Evolutionary conservation across 1,140 invertebrate species (phyloP).

Genomic region (Dufourea novaeangliae): DNA sequence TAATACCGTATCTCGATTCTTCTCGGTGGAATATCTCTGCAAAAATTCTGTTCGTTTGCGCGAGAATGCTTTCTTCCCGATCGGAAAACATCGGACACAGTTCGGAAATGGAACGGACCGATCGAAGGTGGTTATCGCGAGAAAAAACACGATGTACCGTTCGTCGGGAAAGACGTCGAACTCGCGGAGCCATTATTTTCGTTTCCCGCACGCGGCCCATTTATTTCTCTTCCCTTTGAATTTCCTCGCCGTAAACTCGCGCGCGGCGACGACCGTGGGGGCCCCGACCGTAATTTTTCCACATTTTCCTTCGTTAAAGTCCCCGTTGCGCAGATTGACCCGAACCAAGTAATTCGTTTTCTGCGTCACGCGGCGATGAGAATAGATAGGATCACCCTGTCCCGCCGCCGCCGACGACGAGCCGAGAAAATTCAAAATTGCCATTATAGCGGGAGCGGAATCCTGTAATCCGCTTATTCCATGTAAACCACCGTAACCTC

Average conservation of each 20-base stretch:
- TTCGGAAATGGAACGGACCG: too few relatives aligned
- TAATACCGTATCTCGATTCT: too few relatives aligned
- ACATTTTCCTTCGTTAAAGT: slow-evolving; percentile 38
- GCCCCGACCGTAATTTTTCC: slow-evolving; percentile 20
- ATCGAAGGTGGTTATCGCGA: too few relatives aligned
- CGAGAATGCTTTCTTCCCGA: too few relatives aligned
- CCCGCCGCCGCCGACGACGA: too few relatives aligned
- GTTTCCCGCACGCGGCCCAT: slow-evolving; percentile 10
- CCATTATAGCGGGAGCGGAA: not conserved
- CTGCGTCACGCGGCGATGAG: not conserved
- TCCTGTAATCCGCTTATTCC: slow-evolving; percentile 15
- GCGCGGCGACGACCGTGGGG: not conserved
- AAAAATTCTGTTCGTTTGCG: too few relatives aligned
- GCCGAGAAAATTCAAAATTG: slow-evolving; percentile 16
- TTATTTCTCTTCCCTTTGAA: slow-evolving; percentile 37
- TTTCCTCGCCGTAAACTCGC: not conserved
- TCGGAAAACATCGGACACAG: too few relatives aligned
- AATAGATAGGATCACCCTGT: slow-evolving; percentile 9
- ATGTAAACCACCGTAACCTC: not conserved
- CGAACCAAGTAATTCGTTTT: slow-evolving; percentile 1
- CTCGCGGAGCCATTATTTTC: slow-evolving; percentile 36
- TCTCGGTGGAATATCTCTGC: too few relatives aligned
- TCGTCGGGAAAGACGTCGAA: not conserved
- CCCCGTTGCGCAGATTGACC: slow-evolving; percentile 16
- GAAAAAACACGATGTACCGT: too few relatives aligned